Conservation (phyloP, 2,888 invertebrate genomes). For the Luperina nickerlii region DNA sequence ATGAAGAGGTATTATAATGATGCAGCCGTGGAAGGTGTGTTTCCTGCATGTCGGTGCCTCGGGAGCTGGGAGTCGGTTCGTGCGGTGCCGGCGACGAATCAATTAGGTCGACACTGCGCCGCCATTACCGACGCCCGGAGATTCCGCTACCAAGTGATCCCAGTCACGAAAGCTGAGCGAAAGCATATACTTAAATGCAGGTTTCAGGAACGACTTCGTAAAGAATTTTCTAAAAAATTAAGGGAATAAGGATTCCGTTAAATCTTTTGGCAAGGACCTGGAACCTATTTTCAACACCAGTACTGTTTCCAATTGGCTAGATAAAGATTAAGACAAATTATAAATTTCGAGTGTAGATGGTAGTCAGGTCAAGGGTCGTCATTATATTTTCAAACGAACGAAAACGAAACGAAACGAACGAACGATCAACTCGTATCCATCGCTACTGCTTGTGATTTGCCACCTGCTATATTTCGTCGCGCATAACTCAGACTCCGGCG, state of each 20-base stretch:
- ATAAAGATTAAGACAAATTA: neutral
- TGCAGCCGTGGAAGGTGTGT: constrained; percentile 32
- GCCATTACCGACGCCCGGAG: constrained; percentile 68
- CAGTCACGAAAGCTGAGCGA: constrained; percentile 38
- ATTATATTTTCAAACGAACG: neutral
- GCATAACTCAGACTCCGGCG: constrained; percentile 66
- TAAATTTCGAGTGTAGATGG: neutral
- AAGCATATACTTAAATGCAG: constrained; percentile 24
- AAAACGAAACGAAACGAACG: no score
- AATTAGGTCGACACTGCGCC: constrained; percentile 74
- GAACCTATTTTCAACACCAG: neutral
- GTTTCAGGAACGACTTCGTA: no score
- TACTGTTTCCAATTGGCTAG: no score
- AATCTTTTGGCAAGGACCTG: neutral
- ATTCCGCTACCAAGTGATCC: constrained; percentile 43
- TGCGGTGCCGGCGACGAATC: constrained; percentile 68
- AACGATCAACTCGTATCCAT: neutral
- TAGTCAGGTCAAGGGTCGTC: neutral
- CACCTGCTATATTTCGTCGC: constrained; percentile 38
- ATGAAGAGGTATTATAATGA: constrained; percentile 24
- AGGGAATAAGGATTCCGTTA: neutral
- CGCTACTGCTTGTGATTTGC: constrained; percentile 29
- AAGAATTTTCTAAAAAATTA: no score
- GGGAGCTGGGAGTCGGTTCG: constrained; percentile 22
- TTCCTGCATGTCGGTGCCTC: constrained; percentile 13